Base-by-base conservation (phyloP, 2,113 vertebrate genomes). In the Pomatostomus ruficeps region DNA sequence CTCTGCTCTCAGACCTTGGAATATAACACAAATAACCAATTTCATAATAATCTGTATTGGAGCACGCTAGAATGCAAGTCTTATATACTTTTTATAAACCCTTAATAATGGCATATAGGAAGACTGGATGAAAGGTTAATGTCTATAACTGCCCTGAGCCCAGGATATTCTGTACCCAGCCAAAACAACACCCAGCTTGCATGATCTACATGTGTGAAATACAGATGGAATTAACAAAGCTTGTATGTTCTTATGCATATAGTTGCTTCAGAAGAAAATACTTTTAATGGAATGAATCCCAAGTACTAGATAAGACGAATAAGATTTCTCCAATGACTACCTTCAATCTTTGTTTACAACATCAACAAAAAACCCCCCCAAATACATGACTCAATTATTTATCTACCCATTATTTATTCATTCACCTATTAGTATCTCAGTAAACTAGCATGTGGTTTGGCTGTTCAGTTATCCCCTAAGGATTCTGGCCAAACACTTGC, bases 381-480 rank as follows among this genome's bases (percentile, higher is more conserved):
- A 73, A 55, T 73, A 38, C n/a, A 29, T 73, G 71, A 77, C 70
- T 97, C 73, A 89, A 91, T 96, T 97, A 95, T 97, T 97, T 96
- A 97, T 95, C 66, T 92, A 62, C 3, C 59, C 21, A 96, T 96
- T 94, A 95, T 94, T 96, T 95, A 97, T 97, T 97, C 48, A 96
- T 96, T 83, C 80, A 90, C 55, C 83, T 91, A 74, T 55, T 89
- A 93, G 68, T 95, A 88, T 65, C 70, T 91, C 87, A 92, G 87
- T 89, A 91, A 96, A 93, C 86, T 81, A 78, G 77, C 59, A 83
- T 78, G 88, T 91, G 85, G 70, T 95, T 94, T 92, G 74, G 28
- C 71, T 97, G 77, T 74, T 91, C 57, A 76, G 73, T 73, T 96
- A 94, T 92, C 55, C 89, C 80, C 42, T 36, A 95, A 93, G 91